Evolutionary conservation across 1,140 invertebrate genomes (phyloP).

Genomic region (Kradibia gibbosae): DNA sequence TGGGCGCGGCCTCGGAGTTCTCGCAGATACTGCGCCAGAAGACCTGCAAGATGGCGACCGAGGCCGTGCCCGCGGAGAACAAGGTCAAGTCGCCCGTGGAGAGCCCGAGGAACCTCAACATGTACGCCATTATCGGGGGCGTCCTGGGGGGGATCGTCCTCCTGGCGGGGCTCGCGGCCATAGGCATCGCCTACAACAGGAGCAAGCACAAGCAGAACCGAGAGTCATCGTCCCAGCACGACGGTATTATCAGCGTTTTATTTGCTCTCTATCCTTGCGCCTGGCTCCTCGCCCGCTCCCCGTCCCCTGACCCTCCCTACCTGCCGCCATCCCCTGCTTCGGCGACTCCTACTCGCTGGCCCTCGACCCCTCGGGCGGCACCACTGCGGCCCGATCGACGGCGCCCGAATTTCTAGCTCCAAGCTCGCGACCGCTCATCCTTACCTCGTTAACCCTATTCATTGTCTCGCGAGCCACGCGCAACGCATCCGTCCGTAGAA

Average conservation of each 20-base stretch:
- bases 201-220: conserved; percentile 68
- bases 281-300: no score
- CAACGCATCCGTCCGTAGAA: no score
- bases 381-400: no score
- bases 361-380: no score
- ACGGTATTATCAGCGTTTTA: conserved; percentile 69
- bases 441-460: no score
- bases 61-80: conserved; percentile 60
- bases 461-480: no score
- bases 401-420: no score
- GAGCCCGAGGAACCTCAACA: conserved; percentile 65
- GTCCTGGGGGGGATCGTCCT: conserved; percentile 72
- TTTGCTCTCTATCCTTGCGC: no score
- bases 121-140: conserved; percentile 76
- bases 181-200: conserved; percentile 72
- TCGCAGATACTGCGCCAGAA: conserved; percentile 84
- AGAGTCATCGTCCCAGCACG: conserved; percentile 69
- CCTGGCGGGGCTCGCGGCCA: conserved; percentile 67
- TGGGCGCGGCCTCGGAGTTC: conserved; percentile 87
- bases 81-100: conserved; percentile 61
- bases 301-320: no score
- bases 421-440: no score
- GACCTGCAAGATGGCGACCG: conserved; percentile 73
- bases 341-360: no score
- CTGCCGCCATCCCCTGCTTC: no score